Percentiles rank a stretch among this genome's conserved stretches.
phyloP scores from a whole-genome alignment of 2,797 vertebrate genomes.

The Menidia menidia region DNA sequence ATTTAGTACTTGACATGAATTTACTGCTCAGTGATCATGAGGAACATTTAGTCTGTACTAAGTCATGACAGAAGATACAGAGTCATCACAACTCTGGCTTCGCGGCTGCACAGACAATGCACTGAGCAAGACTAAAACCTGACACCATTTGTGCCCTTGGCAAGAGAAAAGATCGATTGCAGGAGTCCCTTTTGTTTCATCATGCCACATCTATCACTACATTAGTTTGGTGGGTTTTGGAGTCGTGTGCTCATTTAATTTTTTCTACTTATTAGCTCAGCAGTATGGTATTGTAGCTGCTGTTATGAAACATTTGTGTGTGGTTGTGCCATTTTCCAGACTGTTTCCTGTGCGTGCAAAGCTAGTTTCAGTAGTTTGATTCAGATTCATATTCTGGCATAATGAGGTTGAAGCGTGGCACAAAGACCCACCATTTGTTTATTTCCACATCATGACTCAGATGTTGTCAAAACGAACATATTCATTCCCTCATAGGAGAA shows the following conservation, averaged over 20 bases:
- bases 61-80: constrained; percentile 39
- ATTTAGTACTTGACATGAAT: not conserved
- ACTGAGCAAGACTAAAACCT: constrained; percentile 61
- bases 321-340: constrained; percentile 59
- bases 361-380: constrained; percentile 15
- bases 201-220: constrained; percentile 29
- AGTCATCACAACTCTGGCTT: constrained; percentile 40
- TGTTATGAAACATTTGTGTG: constrained; percentile 53
- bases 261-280: constrained; percentile 7
- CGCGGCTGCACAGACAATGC: constrained; percentile 53
- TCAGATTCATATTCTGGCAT: constrained; percentile 1
- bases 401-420: constrained; percentile 4
- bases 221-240: constrained; percentile 11
- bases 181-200: constrained; percentile 52
- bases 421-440: not conserved
- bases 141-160: constrained; percentile 75
- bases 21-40: constrained; percentile 1
- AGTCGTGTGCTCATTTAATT: constrained; percentile 2
- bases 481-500: not conserved
- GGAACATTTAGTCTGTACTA: constrained; percentile 29
- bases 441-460: constrained; percentile 11
- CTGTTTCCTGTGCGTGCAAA: constrained; percentile 47
- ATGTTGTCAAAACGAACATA: not conserved
- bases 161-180: constrained; percentile 66
- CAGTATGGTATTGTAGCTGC: constrained; percentile 55